A percentile compares a stretch with the other conserved stretches of the same genome.
Evolutionary conservation across 2,113 vertebrate species (phyloP).

Genomic region (Eleginops maclovinus): DNA sequence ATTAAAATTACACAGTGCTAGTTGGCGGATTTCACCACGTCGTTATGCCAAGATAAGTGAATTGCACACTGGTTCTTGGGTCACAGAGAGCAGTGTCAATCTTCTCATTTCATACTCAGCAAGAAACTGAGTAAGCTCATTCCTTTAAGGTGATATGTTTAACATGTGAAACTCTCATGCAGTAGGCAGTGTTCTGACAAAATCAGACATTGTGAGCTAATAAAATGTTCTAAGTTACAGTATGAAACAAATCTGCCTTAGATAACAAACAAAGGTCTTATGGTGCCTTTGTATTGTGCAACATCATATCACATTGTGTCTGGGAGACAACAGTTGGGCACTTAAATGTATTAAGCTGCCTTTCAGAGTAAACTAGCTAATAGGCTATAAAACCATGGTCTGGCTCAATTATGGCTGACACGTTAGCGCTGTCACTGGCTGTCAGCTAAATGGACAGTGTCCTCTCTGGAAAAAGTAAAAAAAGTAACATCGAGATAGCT

Average conservation of each 20-base stretch:
- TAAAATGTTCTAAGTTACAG: neutral
- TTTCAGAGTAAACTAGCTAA: conserved; percentile 15
- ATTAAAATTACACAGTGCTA: neutral
- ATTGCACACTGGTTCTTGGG: no score
- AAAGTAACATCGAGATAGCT: neutral
- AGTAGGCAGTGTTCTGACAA: neutral
- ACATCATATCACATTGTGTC: neutral
- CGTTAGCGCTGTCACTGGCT: neutral
- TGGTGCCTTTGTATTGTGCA: neutral
- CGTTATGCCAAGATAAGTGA: neutral
- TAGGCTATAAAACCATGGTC: neutral
- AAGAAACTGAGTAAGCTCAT: neutral
- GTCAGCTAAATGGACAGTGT: neutral
- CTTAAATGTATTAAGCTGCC: conserved; percentile 3
- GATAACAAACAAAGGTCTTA: neutral
- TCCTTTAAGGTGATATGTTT: neutral
- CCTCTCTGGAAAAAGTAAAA: neutral
- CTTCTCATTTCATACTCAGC: neutral
- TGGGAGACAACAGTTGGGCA: neutral
- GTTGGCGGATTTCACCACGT: neutral
- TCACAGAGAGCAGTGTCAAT: neutral
- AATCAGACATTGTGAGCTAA: neutral
- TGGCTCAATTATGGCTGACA: conserved; percentile 12
- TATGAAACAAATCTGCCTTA: no score
- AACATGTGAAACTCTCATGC: neutral